Conservation (phyloP, 2,113 vertebrate genomes). For the Gadus macrocephalus region DNA sequence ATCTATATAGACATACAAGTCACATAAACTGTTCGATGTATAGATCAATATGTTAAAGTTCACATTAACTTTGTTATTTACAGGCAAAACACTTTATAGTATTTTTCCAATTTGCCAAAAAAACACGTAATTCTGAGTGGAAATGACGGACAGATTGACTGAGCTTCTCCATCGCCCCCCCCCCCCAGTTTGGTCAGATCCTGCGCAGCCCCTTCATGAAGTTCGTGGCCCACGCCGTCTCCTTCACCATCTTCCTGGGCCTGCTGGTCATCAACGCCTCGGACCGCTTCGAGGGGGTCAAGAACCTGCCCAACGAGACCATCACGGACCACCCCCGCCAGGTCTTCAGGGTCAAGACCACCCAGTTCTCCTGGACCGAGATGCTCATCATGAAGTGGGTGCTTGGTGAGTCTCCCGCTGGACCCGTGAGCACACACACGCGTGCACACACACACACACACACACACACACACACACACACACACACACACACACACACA, state of each 20-base stretch:
- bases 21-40: too few relatives aligned
- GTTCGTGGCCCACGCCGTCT: constrained; percentile 95
- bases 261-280: constrained; percentile 91
- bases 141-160: too few relatives aligned
- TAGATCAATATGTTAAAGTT: too few relatives aligned
- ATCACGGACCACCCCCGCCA: constrained; percentile 92
- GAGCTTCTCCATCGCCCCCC: neutral
- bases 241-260: constrained; percentile 93
- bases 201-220: constrained; percentile 97
- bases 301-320: constrained; percentile 94
- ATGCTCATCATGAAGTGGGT: constrained; percentile 98
- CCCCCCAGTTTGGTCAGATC: constrained; percentile 83
- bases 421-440: neutral
- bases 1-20: too few relatives aligned
- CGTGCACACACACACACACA: neutral
- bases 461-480: too few relatives aligned
- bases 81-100: too few relatives aligned
- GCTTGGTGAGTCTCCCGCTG: constrained; percentile 77
- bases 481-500: too few relatives aligned
- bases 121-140: too few relatives aligned
- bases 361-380: constrained; percentile 97
- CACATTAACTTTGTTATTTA: too few relatives aligned
- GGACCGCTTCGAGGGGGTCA: constrained; percentile 92
- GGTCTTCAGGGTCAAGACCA: constrained; percentile 95
- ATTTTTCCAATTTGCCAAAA: too few relatives aligned